Base-by-base conservation (phyloP, 2,888 invertebrate genomes). In the Netelia fuscicornis region DNA sequence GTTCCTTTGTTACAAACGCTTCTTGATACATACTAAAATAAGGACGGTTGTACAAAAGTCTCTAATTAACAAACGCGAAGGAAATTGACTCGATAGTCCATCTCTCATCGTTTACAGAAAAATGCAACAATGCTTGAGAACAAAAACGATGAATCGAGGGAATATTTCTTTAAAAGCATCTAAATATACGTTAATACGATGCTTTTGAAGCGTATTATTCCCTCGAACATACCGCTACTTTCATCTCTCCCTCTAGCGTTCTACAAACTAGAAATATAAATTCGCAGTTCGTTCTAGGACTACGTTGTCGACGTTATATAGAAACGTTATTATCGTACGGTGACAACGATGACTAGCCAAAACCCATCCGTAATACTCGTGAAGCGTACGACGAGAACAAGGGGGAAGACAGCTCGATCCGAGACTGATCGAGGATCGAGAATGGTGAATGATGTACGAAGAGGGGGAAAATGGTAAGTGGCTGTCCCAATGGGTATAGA, bases 311-410 rank as follows among this genome's bases (percentile, higher is more conserved):
- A 37, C 37, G 37, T 25, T 37, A 13, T 37, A 56, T n/a, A 71
- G 54, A 10, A 77, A 77, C 77, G 77, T 62, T 20, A 74, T 76
- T 76, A 68, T 74, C 42, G 48, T 37, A 78, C 64, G 64, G 74
- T 82, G 79, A 79, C 82, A 77, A n/a, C 52, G 52, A 52, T 79
- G 81, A 82, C 58, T 82, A 75, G 81, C 48, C 20, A 60, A 56
- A 62, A 17, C 17, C 13, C 37, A 37, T 64, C 30, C 30, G 37
- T 42, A 65, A 52, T 62, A 42, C 52, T 65, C 60, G 20, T 20
- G 20, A 60, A 54, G 37, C 13, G 6, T 17, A 60, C 65, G 67
- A 54, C 37, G 20, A 65, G 44, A 37, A 37, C 6, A 6, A 6
- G 37, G 6, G 37, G 37, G 6, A 6, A 6, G 37, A 37, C 0